phyloP scores from a whole-genome alignment of 2,113 vertebrate species.

The Bungarus multicinctus region DNA sequence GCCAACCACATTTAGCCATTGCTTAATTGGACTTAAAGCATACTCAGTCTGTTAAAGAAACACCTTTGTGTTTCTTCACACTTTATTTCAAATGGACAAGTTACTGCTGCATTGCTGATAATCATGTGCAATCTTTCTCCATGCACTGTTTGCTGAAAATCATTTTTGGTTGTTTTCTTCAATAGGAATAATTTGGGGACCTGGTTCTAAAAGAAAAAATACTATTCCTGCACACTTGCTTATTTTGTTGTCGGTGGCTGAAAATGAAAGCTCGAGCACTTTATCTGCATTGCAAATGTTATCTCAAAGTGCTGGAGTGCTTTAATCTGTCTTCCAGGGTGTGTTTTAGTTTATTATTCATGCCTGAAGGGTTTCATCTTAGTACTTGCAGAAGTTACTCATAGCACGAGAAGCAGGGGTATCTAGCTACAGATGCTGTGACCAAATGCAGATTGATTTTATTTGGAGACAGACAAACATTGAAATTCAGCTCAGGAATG shows the following conservation, averaged over 20 bases:
- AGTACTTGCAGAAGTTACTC: slow-evolving; percentile 46
- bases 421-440: slow-evolving; percentile 28
- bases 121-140: slow-evolving; percentile 43
- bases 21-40: slow-evolving; percentile 64
- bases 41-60: slow-evolving; percentile 38
- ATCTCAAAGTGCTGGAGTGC: slow-evolving; percentile 55
- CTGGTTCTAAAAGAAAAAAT: slow-evolving; percentile 60
- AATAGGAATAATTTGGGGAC: slow-evolving; percentile 57
- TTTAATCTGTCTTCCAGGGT: slow-evolving; percentile 63
- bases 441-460: slow-evolving; percentile 12
- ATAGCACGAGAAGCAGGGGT: slow-evolving; percentile 35
- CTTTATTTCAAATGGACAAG: slow-evolving; percentile 61
- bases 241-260: slow-evolving; percentile 58
- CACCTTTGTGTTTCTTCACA: slow-evolving; percentile 59
- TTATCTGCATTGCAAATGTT: slow-evolving; percentile 67
- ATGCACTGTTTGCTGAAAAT: slow-evolving; percentile 54
- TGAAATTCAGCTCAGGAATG: slow-evolving; percentile 32
- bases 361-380: slow-evolving; percentile 63
- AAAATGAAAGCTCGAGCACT: slow-evolving; percentile 60
- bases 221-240: slow-evolving; percentile 56
- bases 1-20: slow-evolving; percentile 49
- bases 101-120: slow-evolving; percentile 60
- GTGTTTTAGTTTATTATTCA: slow-evolving; percentile 54
- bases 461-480: slow-evolving; percentile 35
- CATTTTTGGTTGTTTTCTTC: slow-evolving; percentile 63